A percentile compares a stretch with the other conserved stretches of the same genome.
phyloP scores from a whole-genome alignment of 2,888 invertebrate genomes.

The Octonoba sinensis region DNA sequence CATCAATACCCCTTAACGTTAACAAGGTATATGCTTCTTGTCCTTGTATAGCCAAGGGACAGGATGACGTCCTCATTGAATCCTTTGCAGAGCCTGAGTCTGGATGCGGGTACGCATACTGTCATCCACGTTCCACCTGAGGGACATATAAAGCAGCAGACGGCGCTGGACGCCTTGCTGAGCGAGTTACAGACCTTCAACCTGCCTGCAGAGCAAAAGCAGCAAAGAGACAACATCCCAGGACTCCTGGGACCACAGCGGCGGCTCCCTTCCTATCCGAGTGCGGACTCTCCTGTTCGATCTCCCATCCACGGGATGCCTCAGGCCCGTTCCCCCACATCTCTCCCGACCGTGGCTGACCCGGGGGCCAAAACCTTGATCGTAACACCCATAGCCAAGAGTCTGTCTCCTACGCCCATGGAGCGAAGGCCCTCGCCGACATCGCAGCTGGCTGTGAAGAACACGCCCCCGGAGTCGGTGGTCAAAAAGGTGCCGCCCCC shows the following conservation, averaged over 20 bases:
- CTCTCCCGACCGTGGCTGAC: background rate
- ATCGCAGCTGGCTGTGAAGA: conserved; percentile 31
- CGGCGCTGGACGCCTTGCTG: conserved; percentile 97
- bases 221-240: conserved; percentile 57
- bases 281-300: conserved; percentile 62
- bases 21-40: conserved; percentile 27
- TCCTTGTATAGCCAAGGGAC: conserved; percentile 41
- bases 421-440: conserved; percentile 48
- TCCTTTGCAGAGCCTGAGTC: conserved; percentile 59
- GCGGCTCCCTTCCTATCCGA: conserved; percentile 61
- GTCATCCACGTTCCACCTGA: conserved; percentile 66
- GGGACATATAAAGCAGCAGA: conserved; percentile 75
- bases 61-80: conserved; percentile 60
- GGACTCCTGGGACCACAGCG: conserved; percentile 55
- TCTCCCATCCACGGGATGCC: conserved; percentile 59
- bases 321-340: conserved; percentile 41
- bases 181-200: conserved; percentile 89
- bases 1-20: conserved; percentile 8
- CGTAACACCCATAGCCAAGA: conserved; percentile 29
- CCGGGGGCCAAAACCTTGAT: conserved; percentile 37
- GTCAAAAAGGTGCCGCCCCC: conserved; percentile 62
- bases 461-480: conserved; percentile 30
- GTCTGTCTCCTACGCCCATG: conserved; percentile 55
- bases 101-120: conserved; percentile 64
- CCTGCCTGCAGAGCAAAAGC: conserved; percentile 45